These are phyloP conservation scores for Papilio aristodemus DNA, from an alignment of 1,140 invertebrate genomes.

Conservation along the genomic window DNA sequence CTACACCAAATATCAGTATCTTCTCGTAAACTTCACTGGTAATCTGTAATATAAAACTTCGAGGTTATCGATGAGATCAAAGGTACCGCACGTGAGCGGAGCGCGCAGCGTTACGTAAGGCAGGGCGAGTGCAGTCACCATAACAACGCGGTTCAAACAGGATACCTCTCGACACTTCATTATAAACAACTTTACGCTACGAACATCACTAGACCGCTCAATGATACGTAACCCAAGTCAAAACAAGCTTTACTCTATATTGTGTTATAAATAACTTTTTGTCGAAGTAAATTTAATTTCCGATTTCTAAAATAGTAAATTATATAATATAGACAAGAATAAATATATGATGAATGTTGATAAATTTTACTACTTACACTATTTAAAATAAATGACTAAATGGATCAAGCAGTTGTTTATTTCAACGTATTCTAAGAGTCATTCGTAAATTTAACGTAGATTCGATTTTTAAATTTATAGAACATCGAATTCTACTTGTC, in stretches of 20 bases:
- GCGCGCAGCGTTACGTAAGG: constrained; percentile 55
- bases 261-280: too few species aligned
- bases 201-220: constrained; percentile 2
- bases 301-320: background rate
- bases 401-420: constrained; percentile 16
- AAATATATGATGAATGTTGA: background rate
- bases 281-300: background rate
- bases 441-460: constrained; percentile 45
- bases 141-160: constrained; percentile 59
- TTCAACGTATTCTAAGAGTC: constrained; percentile 14
- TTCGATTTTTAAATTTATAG: constrained; percentile 33
- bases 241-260: background rate
- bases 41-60: constrained; percentile 47
- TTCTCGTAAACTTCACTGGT: constrained; percentile 39
- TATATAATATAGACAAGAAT: background rate
- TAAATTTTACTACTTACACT: constrained; percentile 1
- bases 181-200: constrained; percentile 46
- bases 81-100: constrained; percentile 44
- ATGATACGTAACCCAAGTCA: constrained; percentile 3
- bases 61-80: constrained; percentile 40
- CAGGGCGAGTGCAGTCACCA: constrained; percentile 50
- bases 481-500: too few species aligned
- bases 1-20: constrained; percentile 40
- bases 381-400: constrained; percentile 16
- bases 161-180: constrained; percentile 20